Conservation (phyloP, 2,888 invertebrate species). For the Chalcosyrphus nemorum region DNA sequence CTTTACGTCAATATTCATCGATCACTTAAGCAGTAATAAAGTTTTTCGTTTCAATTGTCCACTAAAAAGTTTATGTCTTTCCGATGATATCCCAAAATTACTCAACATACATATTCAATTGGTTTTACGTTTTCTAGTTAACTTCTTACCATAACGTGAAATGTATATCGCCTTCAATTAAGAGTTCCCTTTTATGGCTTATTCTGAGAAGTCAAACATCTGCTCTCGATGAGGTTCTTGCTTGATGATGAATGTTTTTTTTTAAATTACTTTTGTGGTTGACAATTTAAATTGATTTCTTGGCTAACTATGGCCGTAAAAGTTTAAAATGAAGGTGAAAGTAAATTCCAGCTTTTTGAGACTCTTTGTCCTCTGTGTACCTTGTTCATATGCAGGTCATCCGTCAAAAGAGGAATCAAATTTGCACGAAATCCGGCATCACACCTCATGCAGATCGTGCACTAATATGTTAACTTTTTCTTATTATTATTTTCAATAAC, state of each 20-base stretch:
- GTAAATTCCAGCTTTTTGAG: too few relatives aligned
- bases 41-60: too few relatives aligned
- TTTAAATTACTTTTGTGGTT: background rate
- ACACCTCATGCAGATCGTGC: background rate
- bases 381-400: too few relatives aligned
- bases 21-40: too few relatives aligned
- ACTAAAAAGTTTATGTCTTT: too few relatives aligned
- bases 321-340: background rate
- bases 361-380: too few relatives aligned
- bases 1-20: too few relatives aligned
- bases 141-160: background rate
- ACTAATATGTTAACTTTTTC: background rate
- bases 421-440: background rate
- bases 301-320: background rate
- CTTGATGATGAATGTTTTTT: background rate
- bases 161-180: background rate
- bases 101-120: background rate
- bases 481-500: background rate
- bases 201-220: background rate
- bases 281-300: background rate
- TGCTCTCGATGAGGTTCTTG: background rate
- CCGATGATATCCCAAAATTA: too few relatives aligned
- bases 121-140: background rate
- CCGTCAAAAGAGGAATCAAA: background rate
- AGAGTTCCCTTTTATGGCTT: background rate